These are phyloP conservation scores for Hyperoodon ampullatus DNA, from an alignment of 2,113 vertebrate species.

Conservation along the genomic window DNA sequence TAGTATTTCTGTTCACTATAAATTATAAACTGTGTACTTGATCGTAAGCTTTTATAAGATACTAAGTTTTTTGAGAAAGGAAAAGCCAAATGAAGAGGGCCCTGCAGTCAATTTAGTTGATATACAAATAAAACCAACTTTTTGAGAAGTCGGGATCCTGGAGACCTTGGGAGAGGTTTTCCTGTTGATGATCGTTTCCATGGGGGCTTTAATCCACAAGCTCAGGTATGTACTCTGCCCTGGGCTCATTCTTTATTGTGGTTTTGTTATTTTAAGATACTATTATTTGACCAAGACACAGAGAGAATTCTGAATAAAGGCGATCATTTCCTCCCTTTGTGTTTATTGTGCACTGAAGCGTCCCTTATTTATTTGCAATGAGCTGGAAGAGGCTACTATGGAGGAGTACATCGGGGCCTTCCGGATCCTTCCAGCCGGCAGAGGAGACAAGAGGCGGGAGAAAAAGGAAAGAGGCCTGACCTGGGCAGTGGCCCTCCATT, in stretches of 20 bases:
- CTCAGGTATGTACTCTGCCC: not conserved
- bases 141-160: not conserved
- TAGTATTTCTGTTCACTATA: not conserved
- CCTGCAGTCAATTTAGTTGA: not conserved
- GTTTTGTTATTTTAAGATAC: not conserved
- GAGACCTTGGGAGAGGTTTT: not conserved
- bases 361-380: not conserved
- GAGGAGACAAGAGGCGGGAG: too few species aligned
- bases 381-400: not conserved
- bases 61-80: not conserved
- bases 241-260: not conserved
- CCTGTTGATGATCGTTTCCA: not conserved
- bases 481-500: accelerated
- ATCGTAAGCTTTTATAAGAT: not conserved
- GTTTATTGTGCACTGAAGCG: not conserved
- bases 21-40: not conserved
- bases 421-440: not conserved
- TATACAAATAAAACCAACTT: not conserved
- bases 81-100: not conserved
- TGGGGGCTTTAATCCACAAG: not conserved
- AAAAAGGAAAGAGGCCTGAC: accelerated
- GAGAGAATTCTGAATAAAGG: not conserved
- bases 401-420: not conserved
- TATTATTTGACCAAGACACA: not conserved
- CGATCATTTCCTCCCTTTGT: not conserved